Conservation (phyloP, 2,113 vertebrate species). For the Ovis canadensis region DNA sequence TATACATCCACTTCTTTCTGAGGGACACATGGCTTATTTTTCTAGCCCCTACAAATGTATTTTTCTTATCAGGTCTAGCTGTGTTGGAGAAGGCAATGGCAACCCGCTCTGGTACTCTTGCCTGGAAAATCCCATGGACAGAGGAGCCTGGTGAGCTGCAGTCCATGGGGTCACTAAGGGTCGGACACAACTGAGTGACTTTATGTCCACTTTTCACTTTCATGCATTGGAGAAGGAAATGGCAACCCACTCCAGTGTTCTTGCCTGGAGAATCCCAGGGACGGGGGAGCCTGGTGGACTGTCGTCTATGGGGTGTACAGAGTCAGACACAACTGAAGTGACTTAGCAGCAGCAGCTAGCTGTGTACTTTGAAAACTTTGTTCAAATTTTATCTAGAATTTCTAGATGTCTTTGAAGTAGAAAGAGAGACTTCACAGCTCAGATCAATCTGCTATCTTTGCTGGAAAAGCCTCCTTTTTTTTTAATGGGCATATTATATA, state of each 20-base stretch:
- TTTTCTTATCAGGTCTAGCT: neutral
- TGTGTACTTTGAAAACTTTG: neutral
- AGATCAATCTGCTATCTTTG: neutral
- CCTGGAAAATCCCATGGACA: neutral
- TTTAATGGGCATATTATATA: neutral
- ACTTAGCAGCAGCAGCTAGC: neutral
- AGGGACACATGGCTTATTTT: neutral
- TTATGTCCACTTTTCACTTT: neutral
- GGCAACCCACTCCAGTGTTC: neutral
- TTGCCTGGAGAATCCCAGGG: neutral
- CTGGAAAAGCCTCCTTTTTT: neutral
- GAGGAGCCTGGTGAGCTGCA: neutral
- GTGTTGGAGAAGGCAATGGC: neutral
- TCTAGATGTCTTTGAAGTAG: neutral
- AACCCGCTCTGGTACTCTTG: neutral
- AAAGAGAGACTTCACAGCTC: neutral
- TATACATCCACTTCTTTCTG: neutral
- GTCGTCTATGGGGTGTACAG: neutral
- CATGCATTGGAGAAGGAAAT: neutral
- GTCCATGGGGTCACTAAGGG: neutral
- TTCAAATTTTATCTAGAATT: neutral
- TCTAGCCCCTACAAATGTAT: neutral
- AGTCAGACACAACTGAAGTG: neutral
- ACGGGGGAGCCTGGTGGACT: neutral
- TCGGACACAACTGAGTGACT: neutral